Conservation (phyloP, 2,888 invertebrate genomes). For the Clanis bilineata region DNA sequence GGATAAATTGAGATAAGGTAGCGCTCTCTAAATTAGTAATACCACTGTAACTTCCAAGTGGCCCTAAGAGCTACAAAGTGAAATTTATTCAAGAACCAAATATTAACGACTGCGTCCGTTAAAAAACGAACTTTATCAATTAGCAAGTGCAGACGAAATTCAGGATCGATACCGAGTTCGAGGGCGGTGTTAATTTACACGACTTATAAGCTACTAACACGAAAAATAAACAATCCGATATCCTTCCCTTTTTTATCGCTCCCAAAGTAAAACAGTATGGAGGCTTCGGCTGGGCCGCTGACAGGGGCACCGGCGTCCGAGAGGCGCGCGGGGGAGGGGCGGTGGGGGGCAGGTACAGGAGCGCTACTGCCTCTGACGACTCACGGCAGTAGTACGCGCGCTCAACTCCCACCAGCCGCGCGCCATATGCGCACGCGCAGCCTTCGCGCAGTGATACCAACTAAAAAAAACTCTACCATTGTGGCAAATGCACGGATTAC, state of each 20-base stretch:
- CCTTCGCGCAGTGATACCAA: conserved; percentile 48
- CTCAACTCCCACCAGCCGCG: conserved; percentile 72
- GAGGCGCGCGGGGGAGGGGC: conserved; percentile 46
- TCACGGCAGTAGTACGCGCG: conserved; percentile 74
- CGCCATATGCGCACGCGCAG: conserved; percentile 72
- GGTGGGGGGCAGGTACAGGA: conserved; percentile 59
- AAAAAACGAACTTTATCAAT: conserved; percentile 41
- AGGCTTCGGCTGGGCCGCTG: conserved; percentile 57
- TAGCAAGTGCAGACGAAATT: conserved; percentile 58
- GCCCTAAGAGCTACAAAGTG: background rate
- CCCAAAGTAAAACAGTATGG: conserved; percentile 68
- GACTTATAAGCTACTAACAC: conserved; percentile 78
- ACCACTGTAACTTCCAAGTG: too few species aligned
- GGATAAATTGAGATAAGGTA: too few species aligned
- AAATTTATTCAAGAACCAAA: background rate
- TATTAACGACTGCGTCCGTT: conserved; percentile 1
- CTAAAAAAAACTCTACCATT: conserved; percentile 41
- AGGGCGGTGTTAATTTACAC: conserved; percentile 75
- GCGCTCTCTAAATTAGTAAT: too few species aligned
- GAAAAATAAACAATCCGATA: conserved; percentile 79
- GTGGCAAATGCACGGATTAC: conserved; percentile 63
- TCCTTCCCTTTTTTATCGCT: conserved; percentile 78
- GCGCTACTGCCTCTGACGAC: conserved; percentile 78
- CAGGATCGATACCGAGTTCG: conserved; percentile 55
- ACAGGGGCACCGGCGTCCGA: conserved; percentile 38